These are phyloP conservation scores for Nothura maculosa DNA, from an alignment of 2,797 vertebrate genomes.

Conservation along the genomic window DNA sequence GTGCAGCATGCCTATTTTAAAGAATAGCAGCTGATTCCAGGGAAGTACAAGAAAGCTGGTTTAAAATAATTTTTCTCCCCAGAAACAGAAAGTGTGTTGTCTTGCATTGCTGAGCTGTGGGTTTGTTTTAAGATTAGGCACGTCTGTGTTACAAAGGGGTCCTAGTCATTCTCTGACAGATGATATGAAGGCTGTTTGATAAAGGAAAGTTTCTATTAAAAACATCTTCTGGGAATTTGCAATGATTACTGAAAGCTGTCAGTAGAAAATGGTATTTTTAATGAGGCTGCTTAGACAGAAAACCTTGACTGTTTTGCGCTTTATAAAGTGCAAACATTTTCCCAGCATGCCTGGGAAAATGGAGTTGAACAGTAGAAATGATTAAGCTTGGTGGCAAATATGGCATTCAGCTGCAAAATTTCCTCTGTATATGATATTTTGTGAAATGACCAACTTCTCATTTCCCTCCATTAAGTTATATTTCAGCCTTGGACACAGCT, in stretches of 20 bases:
- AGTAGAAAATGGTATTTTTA: slow-evolving; percentile 29
- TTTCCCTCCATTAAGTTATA: not conserved
- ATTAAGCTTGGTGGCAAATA: not conserved
- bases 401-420: not conserved
- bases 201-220: slow-evolving; percentile 42
- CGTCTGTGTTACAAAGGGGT: not conserved
- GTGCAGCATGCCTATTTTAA: not conserved
- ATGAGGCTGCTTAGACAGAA: not conserved
- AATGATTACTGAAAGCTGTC: slow-evolving; percentile 14
- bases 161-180: slow-evolving; percentile 28
- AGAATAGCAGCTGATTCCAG: not conserved
- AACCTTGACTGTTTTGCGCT: not conserved
- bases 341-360: not conserved
- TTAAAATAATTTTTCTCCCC: slow-evolving; percentile 6
- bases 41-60: not conserved
- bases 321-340: not conserved
- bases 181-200: not conserved
- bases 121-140: slow-evolving; percentile 26
- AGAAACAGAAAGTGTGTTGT: slow-evolving; percentile 19
- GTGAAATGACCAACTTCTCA: not conserved
- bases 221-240: slow-evolving; percentile 17
- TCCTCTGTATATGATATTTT: not conserved
- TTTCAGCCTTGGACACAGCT: not conserved
- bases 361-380: not conserved
- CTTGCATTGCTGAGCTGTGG: slow-evolving; percentile 23